Percentiles rank a stretch among this genome's conserved stretches.
Conservation (phyloP, 2,113 vertebrate species). For the Tragulus kanchil region DNA sequence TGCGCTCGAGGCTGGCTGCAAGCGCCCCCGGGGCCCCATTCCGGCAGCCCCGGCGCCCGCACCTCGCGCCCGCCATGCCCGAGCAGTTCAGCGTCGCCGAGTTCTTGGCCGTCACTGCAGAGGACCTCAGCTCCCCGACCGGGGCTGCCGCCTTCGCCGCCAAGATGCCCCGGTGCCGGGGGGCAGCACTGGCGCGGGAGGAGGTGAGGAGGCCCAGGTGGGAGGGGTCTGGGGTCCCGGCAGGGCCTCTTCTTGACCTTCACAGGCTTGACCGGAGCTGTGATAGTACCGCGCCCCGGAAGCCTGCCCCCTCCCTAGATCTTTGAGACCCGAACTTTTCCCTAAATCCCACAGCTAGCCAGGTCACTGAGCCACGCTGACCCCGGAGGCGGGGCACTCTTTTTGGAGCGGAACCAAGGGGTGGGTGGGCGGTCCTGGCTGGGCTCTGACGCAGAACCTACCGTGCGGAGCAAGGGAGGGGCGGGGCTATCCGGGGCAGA, state of each 20-base stretch:
- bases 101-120: slow-evolving; percentile 92
- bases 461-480: not conserved
- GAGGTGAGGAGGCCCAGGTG: slow-evolving; percentile 88
- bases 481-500: not conserved
- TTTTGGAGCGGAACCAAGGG: not conserved
- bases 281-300: not conserved
- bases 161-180: slow-evolving; percentile 94
- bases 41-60: not conserved
- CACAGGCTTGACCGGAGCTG: not conserved
- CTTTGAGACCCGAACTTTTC: slow-evolving; percentile 17
- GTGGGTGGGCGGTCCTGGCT: not conserved
- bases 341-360: not conserved
- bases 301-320: not conserved
- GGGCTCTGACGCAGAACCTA: not conserved
- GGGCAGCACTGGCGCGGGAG: slow-evolving; percentile 91
- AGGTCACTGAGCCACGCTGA: fast-evolving
- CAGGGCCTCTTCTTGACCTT: slow-evolving; percentile 60
- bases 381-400: not conserved
- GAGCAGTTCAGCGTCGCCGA: slow-evolving; percentile 94
- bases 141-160: slow-evolving; percentile 90
- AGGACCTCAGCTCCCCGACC: slow-evolving; percentile 91
- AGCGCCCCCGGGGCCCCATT: slow-evolving; percentile 19
- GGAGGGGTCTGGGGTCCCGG: not conserved
- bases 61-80: slow-evolving; percentile 88
- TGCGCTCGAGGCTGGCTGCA: not conserved